Conservation (phyloP, 2,888 invertebrate species). For the Acleris emargana region DNA sequence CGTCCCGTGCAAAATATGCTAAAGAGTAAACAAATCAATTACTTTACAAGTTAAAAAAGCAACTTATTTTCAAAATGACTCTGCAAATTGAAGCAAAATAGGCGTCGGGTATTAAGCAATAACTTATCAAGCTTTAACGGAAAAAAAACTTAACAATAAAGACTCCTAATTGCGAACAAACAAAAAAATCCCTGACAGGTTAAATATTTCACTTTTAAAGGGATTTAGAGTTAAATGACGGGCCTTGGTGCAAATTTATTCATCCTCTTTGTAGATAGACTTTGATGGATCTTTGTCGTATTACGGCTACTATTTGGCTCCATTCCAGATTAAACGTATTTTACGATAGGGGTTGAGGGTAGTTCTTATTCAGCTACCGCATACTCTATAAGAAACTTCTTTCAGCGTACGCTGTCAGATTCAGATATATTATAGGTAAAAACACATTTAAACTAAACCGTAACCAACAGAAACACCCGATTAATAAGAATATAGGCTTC, state of each 20-base stretch:
- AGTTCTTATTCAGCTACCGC: neutral
- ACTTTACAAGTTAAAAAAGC: no score
- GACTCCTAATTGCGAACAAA: slow-evolving; percentile 5
- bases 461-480: no score
- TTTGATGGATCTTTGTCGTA: slow-evolving; percentile 37
- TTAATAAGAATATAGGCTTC: no score
- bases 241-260: slow-evolving; percentile 16
- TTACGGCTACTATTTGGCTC: slow-evolving; percentile 30
- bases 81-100: neutral
- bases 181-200: slow-evolving; percentile 9
- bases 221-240: slow-evolving; percentile 13
- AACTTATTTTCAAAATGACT: no score
- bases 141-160: slow-evolving; percentile 1
- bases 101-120: neutral
- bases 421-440: no score
- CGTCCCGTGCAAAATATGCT: no score
- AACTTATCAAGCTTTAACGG: slow-evolving; percentile 1
- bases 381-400: no score
- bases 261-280: slow-evolving; percentile 30
- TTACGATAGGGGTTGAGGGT: neutral
- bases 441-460: no score
- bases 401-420: no score
- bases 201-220: slow-evolving; percentile 10
- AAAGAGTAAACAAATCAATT: no score
- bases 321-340: slow-evolving; percentile 19